These are phyloP conservation scores for Cichlasoma orientale DNA, from an alignment of 2,797 vertebrate genomes.

Conservation along the genomic window DNA sequence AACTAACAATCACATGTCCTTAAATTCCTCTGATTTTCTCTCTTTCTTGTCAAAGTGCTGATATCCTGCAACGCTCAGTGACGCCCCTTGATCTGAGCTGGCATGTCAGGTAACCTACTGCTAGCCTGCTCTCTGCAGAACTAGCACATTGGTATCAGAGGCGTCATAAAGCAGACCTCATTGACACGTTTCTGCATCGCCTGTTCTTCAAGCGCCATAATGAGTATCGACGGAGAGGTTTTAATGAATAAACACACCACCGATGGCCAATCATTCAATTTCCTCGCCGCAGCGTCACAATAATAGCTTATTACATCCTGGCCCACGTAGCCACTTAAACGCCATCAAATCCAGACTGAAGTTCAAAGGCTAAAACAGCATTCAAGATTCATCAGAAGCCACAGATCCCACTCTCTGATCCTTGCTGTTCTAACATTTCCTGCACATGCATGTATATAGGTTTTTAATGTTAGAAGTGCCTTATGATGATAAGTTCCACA, in stretches of 20 bases:
- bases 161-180: constrained; percentile 21
- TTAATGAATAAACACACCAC: constrained; percentile 22
- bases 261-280: constrained; percentile 17
- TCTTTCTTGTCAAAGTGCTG: constrained; percentile 47
- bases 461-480: constrained; percentile 47
- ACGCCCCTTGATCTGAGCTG: constrained; percentile 18
- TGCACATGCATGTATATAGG: constrained; percentile 19
- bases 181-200: neutral
- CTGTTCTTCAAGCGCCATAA: neutral
- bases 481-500: constrained; percentile 51
- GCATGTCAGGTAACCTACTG: constrained; percentile 27
- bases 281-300: neutral
- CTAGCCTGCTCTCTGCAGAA: constrained; percentile 36
- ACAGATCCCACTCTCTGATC: constrained; percentile 40
- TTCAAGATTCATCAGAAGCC: constrained; percentile 58
- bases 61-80: constrained; percentile 35
- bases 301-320: constrained; percentile 15
- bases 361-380: constrained; percentile 47
- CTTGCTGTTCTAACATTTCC: constrained; percentile 30
- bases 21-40: constrained; percentile 37
- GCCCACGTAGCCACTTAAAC: constrained; percentile 23
- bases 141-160: constrained; percentile 18
- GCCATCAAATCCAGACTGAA: constrained; percentile 25
- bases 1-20: constrained; percentile 49
- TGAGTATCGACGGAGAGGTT: constrained; percentile 1